Conservation (phyloP, 2,888 invertebrate species). For the Pocota personata region DNA sequence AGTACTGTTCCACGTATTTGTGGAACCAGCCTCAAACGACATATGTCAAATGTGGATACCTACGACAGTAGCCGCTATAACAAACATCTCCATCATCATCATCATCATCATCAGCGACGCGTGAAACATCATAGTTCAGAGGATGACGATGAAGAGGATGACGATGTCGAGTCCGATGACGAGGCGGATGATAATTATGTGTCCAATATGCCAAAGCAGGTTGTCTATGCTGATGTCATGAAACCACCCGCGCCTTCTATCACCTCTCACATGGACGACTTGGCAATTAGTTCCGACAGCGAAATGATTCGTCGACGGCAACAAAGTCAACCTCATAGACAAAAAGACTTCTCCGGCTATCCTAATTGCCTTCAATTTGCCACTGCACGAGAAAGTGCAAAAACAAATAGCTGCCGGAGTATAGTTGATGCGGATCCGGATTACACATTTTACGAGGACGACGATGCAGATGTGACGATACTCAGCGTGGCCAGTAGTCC, state of each 20-base stretch:
- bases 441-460: conserved; percentile 60
- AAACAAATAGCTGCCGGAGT: conserved; percentile 55
- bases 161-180: conserved; percentile 22
- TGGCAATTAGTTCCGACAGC: conserved; percentile 64
- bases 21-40: conserved; percentile 76
- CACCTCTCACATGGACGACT: conserved; percentile 39
- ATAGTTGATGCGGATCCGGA: conserved; percentile 47
- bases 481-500: conserved; percentile 60
- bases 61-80: conserved; percentile 73
- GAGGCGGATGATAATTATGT: conserved; percentile 40
- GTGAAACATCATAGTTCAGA: conserved; percentile 45
- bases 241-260: conserved; percentile 17
- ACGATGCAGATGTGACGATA: conserved; percentile 33
- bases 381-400: conserved; percentile 5
- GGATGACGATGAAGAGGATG: conserved; percentile 75
- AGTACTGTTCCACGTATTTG: conserved; percentile 74
- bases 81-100: conserved; percentile 48
- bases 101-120: conserved; percentile 40
- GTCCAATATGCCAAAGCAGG: conserved; percentile 34
- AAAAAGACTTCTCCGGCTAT: conserved; percentile 46
- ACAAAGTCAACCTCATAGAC: conserved; percentile 33
- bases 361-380: conserved; percentile 55
- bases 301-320: conserved; percentile 64
- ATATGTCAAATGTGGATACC: conserved; percentile 76
- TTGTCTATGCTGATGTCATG: conserved; percentile 40